Evolutionary conservation across 2,113 vertebrate species (phyloP).

Genomic region (Ictalurus punctatus): DNA sequence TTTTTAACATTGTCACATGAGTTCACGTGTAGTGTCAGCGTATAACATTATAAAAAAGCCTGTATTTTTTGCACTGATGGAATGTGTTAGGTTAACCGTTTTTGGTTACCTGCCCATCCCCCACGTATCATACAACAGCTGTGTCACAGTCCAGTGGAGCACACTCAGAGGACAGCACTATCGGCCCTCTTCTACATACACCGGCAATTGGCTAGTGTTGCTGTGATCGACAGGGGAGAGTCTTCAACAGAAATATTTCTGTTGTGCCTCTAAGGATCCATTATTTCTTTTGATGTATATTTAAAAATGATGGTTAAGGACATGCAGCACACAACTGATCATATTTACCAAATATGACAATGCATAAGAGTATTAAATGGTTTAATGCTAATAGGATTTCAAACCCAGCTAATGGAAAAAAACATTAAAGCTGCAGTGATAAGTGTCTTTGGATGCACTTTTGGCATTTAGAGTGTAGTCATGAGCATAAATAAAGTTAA

Average conservation of each 20-base stretch:
- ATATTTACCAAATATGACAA: slow-evolving; percentile 8
- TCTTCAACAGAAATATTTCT: too few relatives aligned
- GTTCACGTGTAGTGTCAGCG: background rate
- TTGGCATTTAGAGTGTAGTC: slow-evolving; percentile 23
- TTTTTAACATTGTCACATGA: background rate
- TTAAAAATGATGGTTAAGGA: background rate
- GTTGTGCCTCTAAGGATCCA: background rate
- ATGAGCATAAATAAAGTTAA: slow-evolving; percentile 39
- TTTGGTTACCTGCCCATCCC: background rate
- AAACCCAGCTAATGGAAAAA: slow-evolving; percentile 12
- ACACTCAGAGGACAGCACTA: background rate
- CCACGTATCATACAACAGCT: background rate
- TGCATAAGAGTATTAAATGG: background rate
- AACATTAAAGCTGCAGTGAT: background rate
- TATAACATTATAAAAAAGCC: background rate
- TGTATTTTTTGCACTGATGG: too few relatives aligned
- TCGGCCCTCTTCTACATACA: background rate
- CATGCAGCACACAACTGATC: background rate
- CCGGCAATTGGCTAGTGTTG: background rate
- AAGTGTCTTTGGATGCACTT: slow-evolving; percentile 25
- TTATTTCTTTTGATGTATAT: background rate
- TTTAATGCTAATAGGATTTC: slow-evolving; percentile 23
- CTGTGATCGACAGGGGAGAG: background rate
- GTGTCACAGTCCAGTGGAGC: background rate
- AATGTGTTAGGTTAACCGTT: background rate